These are phyloP conservation scores for Dioctria rufipes DNA, from an alignment of 2,888 invertebrate genomes.

Conservation along the genomic window DNA sequence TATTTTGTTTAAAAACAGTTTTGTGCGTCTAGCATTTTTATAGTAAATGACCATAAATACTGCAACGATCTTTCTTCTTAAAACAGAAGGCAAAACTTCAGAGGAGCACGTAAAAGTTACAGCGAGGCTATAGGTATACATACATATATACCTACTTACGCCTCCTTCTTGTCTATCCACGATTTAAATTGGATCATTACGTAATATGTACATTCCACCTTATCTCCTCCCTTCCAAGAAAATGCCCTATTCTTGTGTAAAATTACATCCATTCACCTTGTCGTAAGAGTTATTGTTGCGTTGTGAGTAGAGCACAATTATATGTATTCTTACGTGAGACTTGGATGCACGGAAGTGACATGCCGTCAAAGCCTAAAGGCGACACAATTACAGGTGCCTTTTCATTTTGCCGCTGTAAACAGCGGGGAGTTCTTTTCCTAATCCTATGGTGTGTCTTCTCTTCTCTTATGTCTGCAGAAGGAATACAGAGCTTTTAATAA, in stretches of 20 bases:
- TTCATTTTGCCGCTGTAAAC: constrained; percentile 2
- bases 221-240: not conserved
- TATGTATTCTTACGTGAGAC: not conserved
- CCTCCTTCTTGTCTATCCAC: too few relatives aligned
- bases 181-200: not conserved
- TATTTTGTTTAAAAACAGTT: too few relatives aligned
- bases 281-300: not conserved
- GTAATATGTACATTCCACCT: not conserved
- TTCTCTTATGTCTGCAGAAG: not conserved
- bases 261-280: not conserved
- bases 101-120: too few relatives aligned
- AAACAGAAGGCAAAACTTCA: too few relatives aligned
- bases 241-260: not conserved
- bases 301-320: constrained; percentile 23
- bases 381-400: constrained; percentile 4
- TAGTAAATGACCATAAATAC: too few relatives aligned
- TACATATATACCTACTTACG: too few relatives aligned
- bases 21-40: too few relatives aligned
- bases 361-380: constrained; percentile 13
- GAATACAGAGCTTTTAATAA: constrained; percentile 31
- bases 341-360: constrained; percentile 42
- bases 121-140: too few relatives aligned
- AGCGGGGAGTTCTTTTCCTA: not conserved
- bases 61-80: too few relatives aligned
- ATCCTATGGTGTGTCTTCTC: not conserved